These are phyloP conservation scores for Panthera tigris DNA, from an alignment of 2,113 vertebrate genomes.

Conservation along the genomic window DNA sequence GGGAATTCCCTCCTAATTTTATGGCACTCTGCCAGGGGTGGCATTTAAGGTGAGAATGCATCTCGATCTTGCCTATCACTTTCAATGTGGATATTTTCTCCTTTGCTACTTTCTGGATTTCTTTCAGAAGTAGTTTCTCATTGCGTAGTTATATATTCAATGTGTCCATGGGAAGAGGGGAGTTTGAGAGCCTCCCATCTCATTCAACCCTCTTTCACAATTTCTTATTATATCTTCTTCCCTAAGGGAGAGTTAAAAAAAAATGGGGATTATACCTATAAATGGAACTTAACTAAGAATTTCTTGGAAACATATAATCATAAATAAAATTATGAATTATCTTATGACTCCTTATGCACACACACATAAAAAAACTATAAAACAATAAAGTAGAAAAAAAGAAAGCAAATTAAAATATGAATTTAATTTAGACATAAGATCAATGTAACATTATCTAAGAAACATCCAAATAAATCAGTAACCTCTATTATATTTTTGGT, in stretches of 20 bases:
- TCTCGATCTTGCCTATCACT: background rate
- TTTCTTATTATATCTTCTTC: background rate
- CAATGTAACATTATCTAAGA: background rate
- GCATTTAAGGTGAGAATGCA: background rate
- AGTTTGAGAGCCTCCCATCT: background rate
- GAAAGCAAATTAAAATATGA: background rate
- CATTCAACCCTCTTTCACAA: background rate
- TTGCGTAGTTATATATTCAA: background rate
- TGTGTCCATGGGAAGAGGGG: background rate
- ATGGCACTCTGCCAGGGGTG: background rate
- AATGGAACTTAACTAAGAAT: background rate
- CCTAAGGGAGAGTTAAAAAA: background rate
- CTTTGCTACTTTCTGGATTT: background rate
- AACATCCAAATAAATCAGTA: background rate
- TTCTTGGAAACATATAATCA: background rate
- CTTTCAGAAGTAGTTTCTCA: background rate
- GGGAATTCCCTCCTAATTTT: background rate
- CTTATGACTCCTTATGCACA: background rate
- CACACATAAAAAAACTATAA: background rate
- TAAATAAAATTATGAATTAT: background rate
- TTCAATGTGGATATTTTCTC: background rate
- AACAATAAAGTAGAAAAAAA: background rate
- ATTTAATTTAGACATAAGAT: background rate
- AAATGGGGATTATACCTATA: background rate
- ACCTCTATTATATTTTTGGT: background rate